phyloP scores from a whole-genome alignment of 2,113 vertebrate species.

The Nerophis ophidion region DNA sequence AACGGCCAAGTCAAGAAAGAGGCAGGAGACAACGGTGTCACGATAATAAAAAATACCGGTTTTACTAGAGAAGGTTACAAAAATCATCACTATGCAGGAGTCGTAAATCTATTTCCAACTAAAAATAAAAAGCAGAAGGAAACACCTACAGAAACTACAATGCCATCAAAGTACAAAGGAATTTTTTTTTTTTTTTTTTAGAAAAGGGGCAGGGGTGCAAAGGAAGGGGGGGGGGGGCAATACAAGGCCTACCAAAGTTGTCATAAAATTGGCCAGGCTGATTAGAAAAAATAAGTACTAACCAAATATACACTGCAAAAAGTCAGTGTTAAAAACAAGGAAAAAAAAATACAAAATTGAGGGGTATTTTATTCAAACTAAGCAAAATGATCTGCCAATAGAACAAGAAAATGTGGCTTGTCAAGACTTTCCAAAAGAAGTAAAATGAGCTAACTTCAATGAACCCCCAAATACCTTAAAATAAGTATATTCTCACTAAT shows the following conservation, averaged over 20 bases:
- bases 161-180: slow-evolving; percentile 74
- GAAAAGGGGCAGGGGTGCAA: slow-evolving; percentile 5
- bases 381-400: too few species aligned
- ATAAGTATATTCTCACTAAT: too few species aligned
- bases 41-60: slow-evolving; percentile 99
- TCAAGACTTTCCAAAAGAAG: too few species aligned
- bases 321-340: too few species aligned
- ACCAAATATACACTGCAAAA: too few species aligned
- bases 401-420: too few species aligned
- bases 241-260: slow-evolving; percentile 87
- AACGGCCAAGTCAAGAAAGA: slow-evolving; percentile 72
- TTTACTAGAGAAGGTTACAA: slow-evolving; percentile 99
- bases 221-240: slow-evolving; percentile 64
- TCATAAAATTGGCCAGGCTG: slow-evolving; percentile 77
- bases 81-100: slow-evolving; percentile 98
- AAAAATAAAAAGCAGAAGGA: slow-evolving; percentile 81
- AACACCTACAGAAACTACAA: slow-evolving; percentile 75
- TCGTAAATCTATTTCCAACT: slow-evolving; percentile 90
- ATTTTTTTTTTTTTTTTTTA: slow-evolving; percentile 51
- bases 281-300: too few species aligned
- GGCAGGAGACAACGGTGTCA: slow-evolving; percentile 82
- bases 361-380: too few species aligned
- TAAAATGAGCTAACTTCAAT: too few species aligned
- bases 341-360: too few species aligned
- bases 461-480: too few species aligned